phyloP scores from a whole-genome alignment of 2,888 invertebrate genomes.

The Macrostomum cliftonense region DNA sequence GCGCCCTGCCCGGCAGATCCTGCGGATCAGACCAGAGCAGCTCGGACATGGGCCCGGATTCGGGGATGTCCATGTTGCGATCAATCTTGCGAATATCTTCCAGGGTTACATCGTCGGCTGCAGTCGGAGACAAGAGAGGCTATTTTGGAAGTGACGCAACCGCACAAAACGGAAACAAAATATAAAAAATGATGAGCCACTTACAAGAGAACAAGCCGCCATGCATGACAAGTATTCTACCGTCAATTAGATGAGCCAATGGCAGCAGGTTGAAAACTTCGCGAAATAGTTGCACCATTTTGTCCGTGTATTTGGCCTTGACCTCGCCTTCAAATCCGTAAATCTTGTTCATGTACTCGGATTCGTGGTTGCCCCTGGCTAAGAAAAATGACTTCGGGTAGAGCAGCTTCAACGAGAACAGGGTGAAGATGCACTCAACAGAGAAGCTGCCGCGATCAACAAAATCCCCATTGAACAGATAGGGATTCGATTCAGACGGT shows the following conservation, averaged over 20 bases:
- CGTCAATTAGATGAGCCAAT: conserved; percentile 78
- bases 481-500: conserved; percentile 82
- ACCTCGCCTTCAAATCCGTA: conserved; percentile 98
- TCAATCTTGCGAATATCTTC: conserved; percentile 72
- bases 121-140: neutral
- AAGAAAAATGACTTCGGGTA: conserved; percentile 90
- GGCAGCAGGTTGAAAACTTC: conserved; percentile 97
- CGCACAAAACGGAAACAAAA: neutral
- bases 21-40: conserved; percentile 96
- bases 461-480: conserved; percentile 96
- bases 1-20: conserved; percentile 62
- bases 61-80: conserved; percentile 86
- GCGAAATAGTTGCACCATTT: conserved; percentile 91
- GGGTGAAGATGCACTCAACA: conserved; percentile 89
- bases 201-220: conserved; percentile 61
- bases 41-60: conserved; percentile 90
- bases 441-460: conserved; percentile 97
- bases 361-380: conserved; percentile 98
- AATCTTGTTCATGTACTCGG: conserved; percentile 94
- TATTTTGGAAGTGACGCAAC: neutral
- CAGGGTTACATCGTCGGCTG: conserved; percentile 57
- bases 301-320: conserved; percentile 66
- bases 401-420: conserved; percentile 85
- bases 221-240: conserved; percentile 69
- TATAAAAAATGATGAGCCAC: neutral